These are phyloP conservation scores for Nothocercus nigrocapillus DNA, from an alignment of 2,113 vertebrate species.

Conservation along the genomic window DNA sequence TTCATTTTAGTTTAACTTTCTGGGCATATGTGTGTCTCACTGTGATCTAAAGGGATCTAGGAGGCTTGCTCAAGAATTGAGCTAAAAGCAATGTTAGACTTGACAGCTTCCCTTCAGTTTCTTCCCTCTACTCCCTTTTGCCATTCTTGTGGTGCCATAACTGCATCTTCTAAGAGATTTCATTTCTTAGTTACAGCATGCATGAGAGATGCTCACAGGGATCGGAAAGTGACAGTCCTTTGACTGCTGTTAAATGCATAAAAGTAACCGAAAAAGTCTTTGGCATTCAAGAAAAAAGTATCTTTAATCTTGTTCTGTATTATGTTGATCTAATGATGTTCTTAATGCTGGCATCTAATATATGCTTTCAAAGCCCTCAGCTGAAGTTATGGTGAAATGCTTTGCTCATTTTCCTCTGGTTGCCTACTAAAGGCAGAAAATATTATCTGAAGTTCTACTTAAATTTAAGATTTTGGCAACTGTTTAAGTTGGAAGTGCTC, in stretches of 20 bases:
- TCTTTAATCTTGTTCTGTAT: neutral
- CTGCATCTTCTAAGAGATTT: neutral
- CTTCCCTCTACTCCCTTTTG: neutral
- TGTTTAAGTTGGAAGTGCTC: neutral
- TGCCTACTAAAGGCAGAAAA: constrained; percentile 13
- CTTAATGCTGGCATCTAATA: neutral
- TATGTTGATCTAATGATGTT: neutral
- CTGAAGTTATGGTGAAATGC: neutral
- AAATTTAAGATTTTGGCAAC: neutral
- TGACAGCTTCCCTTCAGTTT: neutral
- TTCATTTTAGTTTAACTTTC: neutral
- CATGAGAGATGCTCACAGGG: neutral
- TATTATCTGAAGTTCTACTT: neutral
- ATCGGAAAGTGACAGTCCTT: neutral
- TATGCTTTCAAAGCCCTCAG: constrained; percentile 13
- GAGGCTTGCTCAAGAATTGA: neutral
- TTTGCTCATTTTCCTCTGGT: constrained; percentile 33
- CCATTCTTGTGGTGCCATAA: neutral
- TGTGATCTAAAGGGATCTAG: neutral
- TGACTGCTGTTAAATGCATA: neutral
- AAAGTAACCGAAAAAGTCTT: neutral
- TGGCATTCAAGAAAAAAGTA: neutral
- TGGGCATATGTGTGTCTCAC: neutral
- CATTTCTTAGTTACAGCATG: neutral
- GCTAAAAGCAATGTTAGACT: neutral